phyloP scores from a whole-genome alignment of 2,888 invertebrate genomes.

The Meganola albula region DNA sequence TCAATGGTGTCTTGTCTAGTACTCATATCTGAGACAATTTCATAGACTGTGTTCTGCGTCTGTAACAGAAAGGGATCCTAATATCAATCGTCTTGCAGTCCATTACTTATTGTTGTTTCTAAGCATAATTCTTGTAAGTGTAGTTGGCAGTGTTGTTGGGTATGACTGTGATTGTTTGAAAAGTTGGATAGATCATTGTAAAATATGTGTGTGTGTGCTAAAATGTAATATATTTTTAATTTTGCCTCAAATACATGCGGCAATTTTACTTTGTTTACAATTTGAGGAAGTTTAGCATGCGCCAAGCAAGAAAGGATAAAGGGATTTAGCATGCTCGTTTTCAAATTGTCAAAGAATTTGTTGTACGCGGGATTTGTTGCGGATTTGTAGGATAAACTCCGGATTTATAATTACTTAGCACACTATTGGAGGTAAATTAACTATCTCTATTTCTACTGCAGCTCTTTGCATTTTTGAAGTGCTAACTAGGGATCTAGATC shows the following conservation, averaged over 20 bases:
- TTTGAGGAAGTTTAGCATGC: too few species aligned
- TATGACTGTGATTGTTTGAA: too few species aligned
- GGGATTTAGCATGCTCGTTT: conserved; percentile 30
- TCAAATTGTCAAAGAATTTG: too few species aligned
- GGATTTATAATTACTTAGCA: too few species aligned
- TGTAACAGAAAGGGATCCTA: conserved; percentile 80
- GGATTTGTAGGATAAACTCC: too few species aligned
- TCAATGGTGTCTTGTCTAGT: conserved; percentile 95
- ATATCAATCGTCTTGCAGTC: conserved; percentile 75
- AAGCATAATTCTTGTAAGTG: conserved; percentile 48
- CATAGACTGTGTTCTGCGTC: conserved; percentile 99
- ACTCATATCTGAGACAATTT: conserved; percentile 98
- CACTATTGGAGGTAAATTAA: too few species aligned
- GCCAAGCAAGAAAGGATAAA: conserved; percentile 37
- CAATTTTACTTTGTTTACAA: too few species aligned
- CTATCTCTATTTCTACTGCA: not conserved
- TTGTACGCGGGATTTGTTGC: too few species aligned
- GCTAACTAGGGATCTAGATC: conserved; percentile 41
- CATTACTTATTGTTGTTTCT: conserved; percentile 51
- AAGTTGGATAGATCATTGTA: too few species aligned
- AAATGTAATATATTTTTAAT: too few species aligned
- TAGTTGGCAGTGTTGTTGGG: conserved; percentile 29
- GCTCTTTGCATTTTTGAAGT: conserved; percentile 31
- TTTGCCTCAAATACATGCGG: too few species aligned
- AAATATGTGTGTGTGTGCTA: too few species aligned